Evolutionary conservation across 2,797 vertebrate genomes (phyloP).

Genomic region (Rhinoraja longicauda): DNA sequence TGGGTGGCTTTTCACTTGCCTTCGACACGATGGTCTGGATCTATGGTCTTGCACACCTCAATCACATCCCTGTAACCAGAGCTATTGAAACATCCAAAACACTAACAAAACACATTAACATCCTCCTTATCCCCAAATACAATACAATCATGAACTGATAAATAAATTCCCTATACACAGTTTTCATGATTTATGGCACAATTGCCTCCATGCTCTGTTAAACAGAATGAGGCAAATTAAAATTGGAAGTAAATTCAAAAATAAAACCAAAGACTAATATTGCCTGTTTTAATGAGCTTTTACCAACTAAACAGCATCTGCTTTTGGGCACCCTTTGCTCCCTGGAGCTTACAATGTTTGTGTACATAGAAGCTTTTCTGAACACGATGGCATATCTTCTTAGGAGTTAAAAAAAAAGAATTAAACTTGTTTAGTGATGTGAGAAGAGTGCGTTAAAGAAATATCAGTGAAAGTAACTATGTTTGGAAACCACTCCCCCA

Average conservation of each 20-base stretch:
- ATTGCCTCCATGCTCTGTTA: background rate
- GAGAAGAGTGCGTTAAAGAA: background rate
- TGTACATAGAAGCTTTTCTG: background rate
- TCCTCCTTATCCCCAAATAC: background rate
- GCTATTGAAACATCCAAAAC: background rate
- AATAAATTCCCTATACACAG: background rate
- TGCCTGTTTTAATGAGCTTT: conserved; percentile 32
- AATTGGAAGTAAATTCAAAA: conserved; percentile 18
- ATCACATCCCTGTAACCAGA: background rate
- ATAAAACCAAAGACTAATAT: conserved; percentile 24
- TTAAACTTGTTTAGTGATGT: conserved; percentile 17
- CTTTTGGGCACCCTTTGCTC: background rate
- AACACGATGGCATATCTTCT: background rate
- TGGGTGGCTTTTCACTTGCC: too few relatives aligned
- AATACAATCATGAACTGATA: background rate
- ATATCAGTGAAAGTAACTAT: conserved; percentile 31
- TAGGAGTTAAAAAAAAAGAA: background rate
- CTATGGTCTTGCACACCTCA: too few relatives aligned
- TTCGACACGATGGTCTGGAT: too few relatives aligned
- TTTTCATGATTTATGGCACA: conserved; percentile 23
- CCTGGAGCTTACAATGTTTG: background rate
- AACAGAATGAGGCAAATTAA: conserved; percentile 29
- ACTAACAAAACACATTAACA: background rate
- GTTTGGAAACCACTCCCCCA: conserved; percentile 14
- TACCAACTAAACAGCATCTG: conserved; percentile 10